These are phyloP conservation scores for Tuta absoluta DNA, from an alignment of 2,888 invertebrate genomes.

Conservation along the genomic window DNA sequence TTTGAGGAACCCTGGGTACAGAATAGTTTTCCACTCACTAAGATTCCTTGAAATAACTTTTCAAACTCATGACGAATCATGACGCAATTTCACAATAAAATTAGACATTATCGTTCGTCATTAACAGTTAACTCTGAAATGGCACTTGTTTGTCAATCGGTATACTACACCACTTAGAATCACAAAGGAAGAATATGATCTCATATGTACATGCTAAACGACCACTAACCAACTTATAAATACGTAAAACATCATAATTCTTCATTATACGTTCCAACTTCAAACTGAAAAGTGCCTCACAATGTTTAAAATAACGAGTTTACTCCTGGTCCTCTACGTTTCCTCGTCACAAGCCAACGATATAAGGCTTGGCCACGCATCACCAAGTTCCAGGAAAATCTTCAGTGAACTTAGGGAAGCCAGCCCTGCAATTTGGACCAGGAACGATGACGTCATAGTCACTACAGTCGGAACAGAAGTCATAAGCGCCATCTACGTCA, in stretches of 20 bases:
- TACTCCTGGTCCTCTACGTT: background rate
- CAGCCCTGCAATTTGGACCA: slow-evolving; percentile 24
- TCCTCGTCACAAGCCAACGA: background rate
- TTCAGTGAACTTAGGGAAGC: slow-evolving; percentile 15
- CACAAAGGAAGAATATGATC: slow-evolving; percentile 7
- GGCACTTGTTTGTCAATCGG: slow-evolving; percentile 3
- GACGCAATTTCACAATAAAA: slow-evolving; percentile 14
- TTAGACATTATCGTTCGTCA: slow-evolving; percentile 6
- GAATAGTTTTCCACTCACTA: background rate
- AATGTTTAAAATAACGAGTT: slow-evolving; percentile 11
- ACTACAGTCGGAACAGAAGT: slow-evolving; percentile 46
- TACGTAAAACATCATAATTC: background rate
- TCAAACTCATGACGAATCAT: background rate
- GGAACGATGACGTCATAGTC: slow-evolving; percentile 33
- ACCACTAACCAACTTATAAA: background rate
- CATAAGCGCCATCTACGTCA: slow-evolving; percentile 61
- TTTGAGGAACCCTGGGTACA: background rate
- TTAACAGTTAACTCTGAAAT: slow-evolving; percentile 18
- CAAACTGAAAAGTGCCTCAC: background rate
- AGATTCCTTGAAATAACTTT: background rate
- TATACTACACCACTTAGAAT: slow-evolving; percentile 8
- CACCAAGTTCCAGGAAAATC: slow-evolving; percentile 9
- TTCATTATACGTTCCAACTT: background rate
- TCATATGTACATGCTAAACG: background rate
- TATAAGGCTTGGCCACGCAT: slow-evolving; percentile 1